A percentile compares a stretch with the other conserved stretches of the same genome.
Evolutionary conservation across 2,113 vertebrate species (phyloP).

Genomic region (Plecotus auritus): DNA sequence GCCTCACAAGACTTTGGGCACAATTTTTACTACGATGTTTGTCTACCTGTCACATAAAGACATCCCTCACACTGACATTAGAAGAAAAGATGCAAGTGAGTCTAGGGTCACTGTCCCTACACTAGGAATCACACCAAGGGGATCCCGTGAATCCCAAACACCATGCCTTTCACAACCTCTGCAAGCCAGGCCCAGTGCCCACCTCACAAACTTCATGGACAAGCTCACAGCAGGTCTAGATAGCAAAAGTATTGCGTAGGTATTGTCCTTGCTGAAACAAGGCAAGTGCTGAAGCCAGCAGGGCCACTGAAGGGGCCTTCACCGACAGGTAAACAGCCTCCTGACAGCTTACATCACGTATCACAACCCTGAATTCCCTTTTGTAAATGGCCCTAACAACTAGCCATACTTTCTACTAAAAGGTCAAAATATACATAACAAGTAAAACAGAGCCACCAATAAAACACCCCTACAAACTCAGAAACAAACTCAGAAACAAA

Average conservation of each 20-base stretch:
- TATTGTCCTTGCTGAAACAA: rapidly evolving
- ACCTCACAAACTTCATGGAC: background rate
- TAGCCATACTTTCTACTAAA: background rate
- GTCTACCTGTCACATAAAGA: background rate
- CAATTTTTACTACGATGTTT: background rate
- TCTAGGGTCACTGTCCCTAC: background rate
- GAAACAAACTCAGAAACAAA: background rate
- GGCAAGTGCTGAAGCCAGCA: background rate
- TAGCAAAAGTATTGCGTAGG: rapidly evolving
- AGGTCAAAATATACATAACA: background rate
- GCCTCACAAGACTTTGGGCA: background rate
- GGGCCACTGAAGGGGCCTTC: rapidly evolving
- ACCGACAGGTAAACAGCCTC: rapidly evolving
- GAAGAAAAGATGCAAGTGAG: background rate
- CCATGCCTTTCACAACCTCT: background rate
- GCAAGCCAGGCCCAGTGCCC: background rate
- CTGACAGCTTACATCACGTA: rapidly evolving
- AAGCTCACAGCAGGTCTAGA: background rate
- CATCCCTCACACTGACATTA: background rate
- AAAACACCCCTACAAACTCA: background rate
- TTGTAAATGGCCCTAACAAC: background rate
- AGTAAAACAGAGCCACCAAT: background rate
- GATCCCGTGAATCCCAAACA: background rate
- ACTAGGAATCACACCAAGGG: background rate
- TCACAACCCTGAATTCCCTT: rapidly evolving